A percentile compares a stretch with the other conserved stretches of the same genome.
These are phyloP conservation scores for Setophaga kirtlandii DNA, from an alignment of 2,113 vertebrate genomes.

Conservation along the genomic window DNA sequence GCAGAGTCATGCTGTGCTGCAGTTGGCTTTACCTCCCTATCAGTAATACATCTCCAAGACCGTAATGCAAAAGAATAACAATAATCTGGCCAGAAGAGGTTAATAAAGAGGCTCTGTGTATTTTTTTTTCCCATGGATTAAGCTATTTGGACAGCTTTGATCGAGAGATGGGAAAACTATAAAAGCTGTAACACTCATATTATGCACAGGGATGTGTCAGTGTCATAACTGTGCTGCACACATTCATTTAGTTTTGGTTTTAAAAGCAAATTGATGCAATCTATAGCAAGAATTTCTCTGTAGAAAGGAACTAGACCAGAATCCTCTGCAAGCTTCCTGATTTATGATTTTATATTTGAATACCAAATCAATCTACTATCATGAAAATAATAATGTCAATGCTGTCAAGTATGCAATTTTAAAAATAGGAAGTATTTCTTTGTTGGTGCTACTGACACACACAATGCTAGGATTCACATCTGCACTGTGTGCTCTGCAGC, in stretches of 20 bases:
- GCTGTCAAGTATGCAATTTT: not conserved
- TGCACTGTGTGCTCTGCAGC: not conserved
- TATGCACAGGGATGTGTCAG: not conserved
- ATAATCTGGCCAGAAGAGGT: conserved; percentile 53
- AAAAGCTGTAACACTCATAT: not conserved
- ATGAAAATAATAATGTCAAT: not conserved
- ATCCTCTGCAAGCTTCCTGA: not conserved
- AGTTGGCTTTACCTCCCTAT: conserved; percentile 36
- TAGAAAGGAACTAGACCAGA: not conserved
- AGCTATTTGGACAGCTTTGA: conserved; percentile 39
- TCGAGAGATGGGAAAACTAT: not conserved
- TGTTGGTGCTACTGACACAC: not conserved
- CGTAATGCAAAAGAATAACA: conserved; percentile 63
- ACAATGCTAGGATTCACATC: not conserved
- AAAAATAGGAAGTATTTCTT: not conserved
- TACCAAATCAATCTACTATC: not conserved
- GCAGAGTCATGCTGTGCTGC: conserved; percentile 17
- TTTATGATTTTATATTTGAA: not conserved
- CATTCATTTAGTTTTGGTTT: not conserved
- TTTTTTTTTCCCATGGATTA: conserved; percentile 38
- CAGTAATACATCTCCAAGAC: conserved; percentile 48
- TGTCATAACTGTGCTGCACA: not conserved
- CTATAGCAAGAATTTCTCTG: not conserved
- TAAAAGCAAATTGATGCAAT: not conserved
- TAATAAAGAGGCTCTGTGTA: conserved; percentile 34